Conservation (phyloP, 2,113 vertebrate species). For the Alethe diademata region DNA sequence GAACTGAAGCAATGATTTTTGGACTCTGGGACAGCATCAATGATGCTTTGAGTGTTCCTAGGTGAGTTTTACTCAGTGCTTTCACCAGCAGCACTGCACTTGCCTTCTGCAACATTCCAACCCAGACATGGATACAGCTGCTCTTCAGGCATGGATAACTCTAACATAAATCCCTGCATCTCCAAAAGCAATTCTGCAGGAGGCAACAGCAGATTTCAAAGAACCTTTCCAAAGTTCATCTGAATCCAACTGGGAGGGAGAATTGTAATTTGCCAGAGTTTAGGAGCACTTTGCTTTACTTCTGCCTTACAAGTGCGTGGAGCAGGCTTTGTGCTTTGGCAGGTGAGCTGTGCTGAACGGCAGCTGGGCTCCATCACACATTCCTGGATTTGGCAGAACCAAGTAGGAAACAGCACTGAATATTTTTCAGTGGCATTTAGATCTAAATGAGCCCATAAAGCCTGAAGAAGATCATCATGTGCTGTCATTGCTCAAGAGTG, state of each 20-base stretch:
- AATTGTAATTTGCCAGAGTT: neutral
- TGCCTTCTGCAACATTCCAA: neutral
- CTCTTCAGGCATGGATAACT: neutral
- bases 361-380: neutral
- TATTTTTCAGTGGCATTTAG: neutral
- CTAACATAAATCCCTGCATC: neutral
- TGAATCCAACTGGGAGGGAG: neutral
- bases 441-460: neutral
- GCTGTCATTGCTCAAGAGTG: neutral
- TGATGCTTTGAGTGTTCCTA: neutral
- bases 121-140: neutral
- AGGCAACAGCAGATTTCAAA: neutral
- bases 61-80: neutral
- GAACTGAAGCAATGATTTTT: neutral
- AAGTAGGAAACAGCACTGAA: neutral
- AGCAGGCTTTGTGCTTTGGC: neutral
- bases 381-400: neutral
- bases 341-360: neutral
- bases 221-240: neutral
- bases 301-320: neutral
- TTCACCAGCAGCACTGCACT: neutral
- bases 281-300: neutral
- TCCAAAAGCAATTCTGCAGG: neutral
- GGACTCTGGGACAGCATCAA: neutral
- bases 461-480: neutral